phyloP scores from a whole-genome alignment of 2,888 invertebrate genomes.

The Drosophila eohydei region DNA sequence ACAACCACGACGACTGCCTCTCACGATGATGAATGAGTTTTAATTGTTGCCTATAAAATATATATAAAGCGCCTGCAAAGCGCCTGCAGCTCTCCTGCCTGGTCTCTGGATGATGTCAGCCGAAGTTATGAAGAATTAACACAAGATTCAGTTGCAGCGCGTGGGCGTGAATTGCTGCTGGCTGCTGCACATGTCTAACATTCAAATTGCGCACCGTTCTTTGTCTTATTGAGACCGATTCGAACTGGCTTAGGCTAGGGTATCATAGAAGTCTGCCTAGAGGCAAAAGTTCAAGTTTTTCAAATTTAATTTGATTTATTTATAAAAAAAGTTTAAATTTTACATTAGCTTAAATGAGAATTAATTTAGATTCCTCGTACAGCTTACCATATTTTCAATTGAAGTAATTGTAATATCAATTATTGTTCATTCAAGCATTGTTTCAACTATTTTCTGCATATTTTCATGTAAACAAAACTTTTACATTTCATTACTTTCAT shows the following conservation, averaged over 20 bases:
- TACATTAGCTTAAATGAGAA: no score
- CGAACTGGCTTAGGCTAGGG: neutral
- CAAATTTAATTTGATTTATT: no score
- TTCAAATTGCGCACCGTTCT: slow-evolving; percentile 66
- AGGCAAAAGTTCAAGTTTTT: neutral
- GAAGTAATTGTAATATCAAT: no score
- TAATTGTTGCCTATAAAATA: slow-evolving; percentile 80
- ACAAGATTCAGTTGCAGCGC: slow-evolving; percentile 46
- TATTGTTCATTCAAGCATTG: no score
- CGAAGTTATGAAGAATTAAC: slow-evolving; percentile 77
- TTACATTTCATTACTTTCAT: no score
- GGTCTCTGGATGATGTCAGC: slow-evolving; percentile 77
- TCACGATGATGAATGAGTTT: slow-evolving; percentile 79
- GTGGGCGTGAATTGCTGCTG: slow-evolving; percentile 45
- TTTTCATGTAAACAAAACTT: no score
- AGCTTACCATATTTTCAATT: no score
- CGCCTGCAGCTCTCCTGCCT: slow-evolving; percentile 42
- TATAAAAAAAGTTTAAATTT: neutral
- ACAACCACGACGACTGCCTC: slow-evolving; percentile 53
- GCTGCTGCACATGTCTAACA: slow-evolving; percentile 73
- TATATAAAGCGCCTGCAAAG: slow-evolving; percentile 52
- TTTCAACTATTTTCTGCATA: no score
- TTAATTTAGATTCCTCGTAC: no score
- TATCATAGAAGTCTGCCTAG: neutral
- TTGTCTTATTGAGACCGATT: slow-evolving; percentile 38